Conservation (phyloP, 53 echinoderm and acorn worm genomes). For the Holothuria leucospilota region DNA sequence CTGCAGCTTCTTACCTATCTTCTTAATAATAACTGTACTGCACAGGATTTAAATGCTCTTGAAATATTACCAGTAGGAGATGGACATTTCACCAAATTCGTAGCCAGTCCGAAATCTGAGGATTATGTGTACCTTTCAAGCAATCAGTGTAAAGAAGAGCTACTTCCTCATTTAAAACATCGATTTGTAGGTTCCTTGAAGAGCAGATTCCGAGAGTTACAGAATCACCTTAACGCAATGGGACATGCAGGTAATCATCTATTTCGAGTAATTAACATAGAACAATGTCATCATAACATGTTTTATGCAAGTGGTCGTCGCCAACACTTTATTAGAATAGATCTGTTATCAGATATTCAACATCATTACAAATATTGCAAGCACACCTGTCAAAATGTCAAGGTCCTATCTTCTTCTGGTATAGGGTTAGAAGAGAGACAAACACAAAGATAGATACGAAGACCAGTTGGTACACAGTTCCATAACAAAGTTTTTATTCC, state of each 20-base stretch:
- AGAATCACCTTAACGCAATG: not conserved
- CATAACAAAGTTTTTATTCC: no score
- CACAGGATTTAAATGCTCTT: not conserved
- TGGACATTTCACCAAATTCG: not conserved
- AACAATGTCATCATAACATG: no score
- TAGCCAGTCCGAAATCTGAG: not conserved
- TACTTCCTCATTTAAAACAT: conserved; percentile 14
- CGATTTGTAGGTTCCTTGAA: not conserved
- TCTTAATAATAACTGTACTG: not conserved
- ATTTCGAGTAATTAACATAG: not conserved
- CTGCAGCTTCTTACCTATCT: not conserved
- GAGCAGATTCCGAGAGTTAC: not conserved
- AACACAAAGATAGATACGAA: no score
- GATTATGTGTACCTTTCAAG: not conserved
- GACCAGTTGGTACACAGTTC: no score
- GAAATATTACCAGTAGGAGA: conserved; percentile 1
- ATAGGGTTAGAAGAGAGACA: no score
- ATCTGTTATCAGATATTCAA: no score
- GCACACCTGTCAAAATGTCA: no score
- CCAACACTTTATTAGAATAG: no score
- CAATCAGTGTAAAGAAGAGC: not conserved
- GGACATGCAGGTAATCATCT: not conserved
- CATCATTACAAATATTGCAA: no score
- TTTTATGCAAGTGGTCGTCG: no score
- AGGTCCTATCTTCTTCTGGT: no score